Evolutionary conservation across 2,113 vertebrate species (phyloP).

Genomic region (Naja naja): DNA sequence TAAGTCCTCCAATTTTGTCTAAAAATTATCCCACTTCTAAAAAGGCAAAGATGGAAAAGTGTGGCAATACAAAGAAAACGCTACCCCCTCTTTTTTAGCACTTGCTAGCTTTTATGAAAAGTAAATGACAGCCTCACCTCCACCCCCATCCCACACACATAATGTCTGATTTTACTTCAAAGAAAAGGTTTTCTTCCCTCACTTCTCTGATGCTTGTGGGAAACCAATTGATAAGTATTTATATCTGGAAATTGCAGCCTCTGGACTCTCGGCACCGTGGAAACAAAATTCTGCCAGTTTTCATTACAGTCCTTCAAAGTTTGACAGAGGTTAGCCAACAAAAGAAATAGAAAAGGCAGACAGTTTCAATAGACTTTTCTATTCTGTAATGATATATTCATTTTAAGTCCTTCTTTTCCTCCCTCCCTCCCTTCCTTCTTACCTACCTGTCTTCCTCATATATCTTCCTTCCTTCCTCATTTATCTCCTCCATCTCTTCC

Average conservation of each 20-base stretch:
- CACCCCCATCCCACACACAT: not conserved
- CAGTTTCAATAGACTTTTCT: slow-evolving; percentile 44
- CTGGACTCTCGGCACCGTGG: not conserved
- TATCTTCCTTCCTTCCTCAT: slow-evolving; percentile 10
- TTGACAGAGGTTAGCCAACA: slow-evolving; percentile 54
- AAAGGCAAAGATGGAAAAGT: not conserved
- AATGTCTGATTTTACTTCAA: not conserved
- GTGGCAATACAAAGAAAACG: not conserved
- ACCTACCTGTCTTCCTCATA: not conserved
- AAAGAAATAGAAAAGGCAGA: slow-evolving; percentile 39
- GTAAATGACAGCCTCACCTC: not conserved
- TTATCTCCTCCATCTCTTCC: not conserved
- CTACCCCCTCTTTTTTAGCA: not conserved
- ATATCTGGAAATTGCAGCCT: slow-evolving; percentile 29
- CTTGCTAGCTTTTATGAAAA: not conserved
- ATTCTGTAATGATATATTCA: slow-evolving; percentile 26
- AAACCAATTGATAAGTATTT: slow-evolving; percentile 13
- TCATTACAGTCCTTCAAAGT: slow-evolving; percentile 39
- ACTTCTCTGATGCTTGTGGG: not conserved
- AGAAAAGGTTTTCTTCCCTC: not conserved
- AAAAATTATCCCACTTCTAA: not conserved
- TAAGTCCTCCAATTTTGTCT: not conserved
- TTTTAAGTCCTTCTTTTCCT: slow-evolving; percentile 17
- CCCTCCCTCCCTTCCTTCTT: not conserved
- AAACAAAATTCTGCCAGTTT: slow-evolving; percentile 33